These are phyloP conservation scores for Nylanderia fulva DNA, from an alignment of 1,140 invertebrate species.

Conservation along the genomic window DNA sequence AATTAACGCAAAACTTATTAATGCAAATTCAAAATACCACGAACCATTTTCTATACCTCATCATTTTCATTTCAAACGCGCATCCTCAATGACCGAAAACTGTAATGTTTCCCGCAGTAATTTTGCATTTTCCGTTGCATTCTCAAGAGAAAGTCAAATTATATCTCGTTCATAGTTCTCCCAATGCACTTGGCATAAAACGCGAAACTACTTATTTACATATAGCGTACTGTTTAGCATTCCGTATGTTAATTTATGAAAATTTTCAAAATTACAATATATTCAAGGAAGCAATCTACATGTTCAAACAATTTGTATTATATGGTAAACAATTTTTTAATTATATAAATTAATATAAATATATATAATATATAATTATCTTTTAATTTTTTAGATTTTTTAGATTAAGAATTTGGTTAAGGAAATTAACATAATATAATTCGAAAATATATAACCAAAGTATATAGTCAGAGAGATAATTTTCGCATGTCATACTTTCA, in stretches of 20 bases:
- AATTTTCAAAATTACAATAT: not conserved
- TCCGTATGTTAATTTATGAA: not conserved
- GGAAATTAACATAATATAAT: not conserved
- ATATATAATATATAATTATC: constrained; percentile 12
- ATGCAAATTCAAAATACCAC: not conserved
- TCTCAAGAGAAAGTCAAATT: not conserved
- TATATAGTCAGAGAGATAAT: not conserved
- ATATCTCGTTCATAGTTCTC: constrained; percentile 3
- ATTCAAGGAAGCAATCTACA: not conserved
- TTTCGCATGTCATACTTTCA: constrained; percentile 12
- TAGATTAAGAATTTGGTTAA: not conserved
- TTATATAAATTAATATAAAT: not conserved
- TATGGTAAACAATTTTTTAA: not conserved
- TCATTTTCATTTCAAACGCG: constrained; percentile 5
- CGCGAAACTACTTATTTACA: not conserved
- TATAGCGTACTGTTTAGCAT: not conserved
- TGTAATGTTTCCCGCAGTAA: not conserved
- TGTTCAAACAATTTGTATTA: not conserved
- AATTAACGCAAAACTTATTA: not conserved
- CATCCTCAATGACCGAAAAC: constrained; percentile 1
- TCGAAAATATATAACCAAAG: constrained; percentile 25
- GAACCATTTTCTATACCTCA: not conserved
- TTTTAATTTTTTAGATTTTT: not conserved
- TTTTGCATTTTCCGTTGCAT: constrained; percentile 13
- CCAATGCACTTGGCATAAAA: not conserved